A percentile compares a stretch with the other conserved stretches of the same genome.
Evolutionary conservation across 2,113 vertebrate genomes (phyloP).

Genomic region (Dicentrarchus labrax): DNA sequence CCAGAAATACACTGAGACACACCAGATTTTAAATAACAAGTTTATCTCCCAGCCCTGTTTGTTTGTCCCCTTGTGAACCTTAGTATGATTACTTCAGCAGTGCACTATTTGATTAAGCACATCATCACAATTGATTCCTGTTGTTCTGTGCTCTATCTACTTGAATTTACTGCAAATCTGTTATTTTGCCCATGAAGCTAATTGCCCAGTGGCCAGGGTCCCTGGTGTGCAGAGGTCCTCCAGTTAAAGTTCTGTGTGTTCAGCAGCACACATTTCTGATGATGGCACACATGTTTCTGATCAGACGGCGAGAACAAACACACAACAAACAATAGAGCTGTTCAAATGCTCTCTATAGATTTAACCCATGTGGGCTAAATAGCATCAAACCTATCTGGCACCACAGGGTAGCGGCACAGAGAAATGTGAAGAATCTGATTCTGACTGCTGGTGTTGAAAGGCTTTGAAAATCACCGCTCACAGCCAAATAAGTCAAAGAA

Average conservation of each 20-base stretch:
- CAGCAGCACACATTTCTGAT: constrained; percentile 52
- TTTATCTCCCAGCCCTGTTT: constrained; percentile 23
- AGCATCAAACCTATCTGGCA: constrained; percentile 54
- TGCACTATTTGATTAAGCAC: constrained; percentile 27
- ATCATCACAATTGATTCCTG: constrained; percentile 26
- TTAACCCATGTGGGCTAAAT: constrained; percentile 52
- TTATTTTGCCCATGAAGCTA: constrained; percentile 46
- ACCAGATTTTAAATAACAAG: constrained; percentile 33
- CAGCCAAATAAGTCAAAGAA: constrained; percentile 36
- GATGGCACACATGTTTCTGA: constrained; percentile 64
- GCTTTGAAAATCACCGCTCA: constrained; percentile 54
- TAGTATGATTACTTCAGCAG: constrained; percentile 27
- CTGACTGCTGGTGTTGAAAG: constrained; percentile 37
- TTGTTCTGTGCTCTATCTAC: constrained; percentile 37
- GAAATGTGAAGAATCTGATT: constrained; percentile 54
- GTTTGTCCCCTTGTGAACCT: constrained; percentile 38
- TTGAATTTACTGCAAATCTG: constrained; percentile 45
- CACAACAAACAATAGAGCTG: constrained; percentile 71
- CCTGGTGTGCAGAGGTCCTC: constrained; percentile 48
- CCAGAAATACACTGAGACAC: constrained; percentile 19
- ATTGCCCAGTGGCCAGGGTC: constrained; percentile 51
- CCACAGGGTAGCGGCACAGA: constrained; percentile 35
- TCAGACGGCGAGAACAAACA: constrained; percentile 65
- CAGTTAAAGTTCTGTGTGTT: constrained; percentile 52
- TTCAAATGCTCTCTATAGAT: constrained; percentile 58